Percentiles rank a stretch among this genome's conserved stretches.
These are phyloP conservation scores for Carassius gibelio DNA, from an alignment of 2,113 vertebrate genomes.

Conservation along the genomic window DNA sequence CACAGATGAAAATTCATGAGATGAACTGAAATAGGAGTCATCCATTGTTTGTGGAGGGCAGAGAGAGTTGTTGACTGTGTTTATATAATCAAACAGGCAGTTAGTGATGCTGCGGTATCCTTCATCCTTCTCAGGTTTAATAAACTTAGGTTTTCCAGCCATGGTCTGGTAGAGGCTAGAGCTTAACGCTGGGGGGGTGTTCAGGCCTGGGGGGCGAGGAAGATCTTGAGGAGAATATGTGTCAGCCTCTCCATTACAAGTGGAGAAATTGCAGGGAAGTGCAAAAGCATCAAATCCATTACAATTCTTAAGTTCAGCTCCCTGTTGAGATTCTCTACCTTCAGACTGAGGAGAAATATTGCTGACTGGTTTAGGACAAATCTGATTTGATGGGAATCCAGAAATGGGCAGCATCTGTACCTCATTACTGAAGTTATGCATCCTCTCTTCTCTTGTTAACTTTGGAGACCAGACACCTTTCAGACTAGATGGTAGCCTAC, in stretches of 20 bases:
- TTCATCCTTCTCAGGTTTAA: neutral
- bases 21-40: constrained; percentile 53
- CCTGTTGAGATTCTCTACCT: constrained; percentile 60
- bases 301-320: constrained; percentile 52
- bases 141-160: constrained; percentile 48
- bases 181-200: constrained; percentile 47
- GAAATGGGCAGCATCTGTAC: constrained; percentile 72
- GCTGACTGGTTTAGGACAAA: constrained; percentile 70
- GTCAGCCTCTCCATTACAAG: constrained; percentile 60
- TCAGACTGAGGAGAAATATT: constrained; percentile 72
- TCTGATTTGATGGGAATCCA: constrained; percentile 70
- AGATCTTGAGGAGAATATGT: constrained; percentile 54
- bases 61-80: constrained; percentile 44
- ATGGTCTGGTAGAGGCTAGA: constrained; percentile 52
- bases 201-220: constrained; percentile 64
- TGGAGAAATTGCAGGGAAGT: constrained; percentile 58
- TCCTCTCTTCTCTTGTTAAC: constrained; percentile 69
- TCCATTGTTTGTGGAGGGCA: constrained; percentile 53
- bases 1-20: constrained; percentile 51
- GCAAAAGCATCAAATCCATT: constrained; percentile 58
- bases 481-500: constrained; percentile 77
- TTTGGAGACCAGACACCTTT: constrained; percentile 83
- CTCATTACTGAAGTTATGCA: constrained; percentile 77
- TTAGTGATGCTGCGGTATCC: constrained; percentile 45
- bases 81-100: constrained; percentile 52